Evolutionary conservation across 37 sponge, comb jelly and placozoan genomes (phyloP).

Genomic region (Trichoplax adhaerens): DNA sequence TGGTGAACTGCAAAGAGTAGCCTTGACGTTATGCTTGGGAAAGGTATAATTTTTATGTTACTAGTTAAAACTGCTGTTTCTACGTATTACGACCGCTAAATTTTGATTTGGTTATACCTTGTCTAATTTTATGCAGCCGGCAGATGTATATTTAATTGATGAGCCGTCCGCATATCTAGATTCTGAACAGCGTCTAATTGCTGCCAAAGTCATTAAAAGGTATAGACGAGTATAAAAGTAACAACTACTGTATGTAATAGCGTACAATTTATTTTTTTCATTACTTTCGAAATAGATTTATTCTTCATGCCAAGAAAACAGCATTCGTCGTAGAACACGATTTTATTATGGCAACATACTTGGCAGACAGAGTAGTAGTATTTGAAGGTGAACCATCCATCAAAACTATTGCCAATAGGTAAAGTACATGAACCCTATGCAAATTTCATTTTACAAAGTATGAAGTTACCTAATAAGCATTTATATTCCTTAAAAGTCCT

Average conservation of each 20-base stretch:
- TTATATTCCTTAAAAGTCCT: slow-evolving; percentile 27
- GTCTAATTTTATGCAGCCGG: slow-evolving; percentile 43
- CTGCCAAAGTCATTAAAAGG: slow-evolving; percentile 95
- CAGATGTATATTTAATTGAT: slow-evolving; percentile 94
- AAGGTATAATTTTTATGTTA: slow-evolving; percentile 27
- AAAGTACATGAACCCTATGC: not conserved
- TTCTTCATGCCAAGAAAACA: slow-evolving; percentile 99
- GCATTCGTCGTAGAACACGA: slow-evolving; percentile 99
- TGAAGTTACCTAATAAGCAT: not conserved
- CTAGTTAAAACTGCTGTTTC: too few species aligned
- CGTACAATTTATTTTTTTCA: not conserved
- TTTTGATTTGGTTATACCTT: too few species aligned
- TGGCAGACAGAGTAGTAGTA: slow-evolving; percentile 91
- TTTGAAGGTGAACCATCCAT: slow-evolving; percentile 92
- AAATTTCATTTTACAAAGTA: not conserved
- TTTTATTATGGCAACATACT: slow-evolving; percentile 99
- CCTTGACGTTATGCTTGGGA: slow-evolving; percentile 76
- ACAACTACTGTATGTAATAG: not conserved
- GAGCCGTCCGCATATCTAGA: slow-evolving; percentile 98
- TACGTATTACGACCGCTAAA: too few species aligned
- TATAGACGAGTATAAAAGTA: not conserved
- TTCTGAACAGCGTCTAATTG: slow-evolving; percentile 89
- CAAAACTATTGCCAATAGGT: slow-evolving; percentile 53
- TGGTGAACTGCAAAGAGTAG: slow-evolving; percentile 94
- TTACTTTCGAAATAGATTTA: slow-evolving; percentile 38